Base-by-base conservation (phyloP, 2,888 invertebrate genomes). In the Xestia ashworthii region DNA sequence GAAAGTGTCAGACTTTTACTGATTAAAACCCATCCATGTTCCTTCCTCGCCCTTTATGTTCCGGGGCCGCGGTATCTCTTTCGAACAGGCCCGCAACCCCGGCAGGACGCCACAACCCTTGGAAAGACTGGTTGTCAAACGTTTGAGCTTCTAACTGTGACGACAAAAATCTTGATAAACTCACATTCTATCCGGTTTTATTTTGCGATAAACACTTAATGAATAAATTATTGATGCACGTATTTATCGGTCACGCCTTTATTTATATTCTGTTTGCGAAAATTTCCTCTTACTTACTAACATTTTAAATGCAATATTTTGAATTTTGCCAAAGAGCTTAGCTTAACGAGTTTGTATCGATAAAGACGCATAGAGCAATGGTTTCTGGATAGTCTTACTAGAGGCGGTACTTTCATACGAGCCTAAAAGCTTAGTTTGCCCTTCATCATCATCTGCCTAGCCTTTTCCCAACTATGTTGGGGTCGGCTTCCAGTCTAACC, bases 241-340 rank as follows among this genome's bases (percentile, higher is more conserved):
- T 41, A 50, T 74, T 80, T 46, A 65, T 80, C 44, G 55, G 68
- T n/a, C 81, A 65, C 44, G 58, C 46, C 38, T 65, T 62, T 19
- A 25, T 65, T 62, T 19, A 25, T 19, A 41, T 22, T 53, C 53
- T n/a, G 32, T 16, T 25, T 76, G 50, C 14, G 69, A 32, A 38
- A 66, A 22, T 2, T 4, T 25, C 48, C 16, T n/a, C n/a, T n/a
- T n/a, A 14, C 14, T n/a, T 55, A 19, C 22, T 53, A 46, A 48
- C 19, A 60, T 25, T 44, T 32, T 41, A 44, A 44, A 71, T 25
- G 25, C 19, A n/a, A 19, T 44, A 44, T 22, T 46, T 14, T 41
- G 22, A 0, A 25, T 44, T 55, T 69, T 68, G 46, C 3, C n/a
- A 6, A 14, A n/a, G n/a, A 14, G n/a, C 6, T n/a, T 0, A 14